Conservation (phyloP, 2,113 vertebrate species). For the Xiphorhynchus elegans region DNA sequence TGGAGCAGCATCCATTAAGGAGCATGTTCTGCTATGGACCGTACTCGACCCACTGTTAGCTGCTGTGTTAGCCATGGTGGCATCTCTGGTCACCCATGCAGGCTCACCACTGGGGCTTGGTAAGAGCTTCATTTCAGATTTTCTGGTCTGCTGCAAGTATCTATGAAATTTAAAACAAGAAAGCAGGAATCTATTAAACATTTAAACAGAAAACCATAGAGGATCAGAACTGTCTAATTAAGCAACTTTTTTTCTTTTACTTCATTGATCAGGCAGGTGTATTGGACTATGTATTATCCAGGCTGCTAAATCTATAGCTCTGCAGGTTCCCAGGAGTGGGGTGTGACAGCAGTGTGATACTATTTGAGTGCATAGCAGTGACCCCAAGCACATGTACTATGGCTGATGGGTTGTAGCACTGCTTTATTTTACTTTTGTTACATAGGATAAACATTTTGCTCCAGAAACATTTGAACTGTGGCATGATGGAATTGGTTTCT, state of each 20-base stretch:
- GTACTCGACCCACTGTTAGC: rapidly evolving
- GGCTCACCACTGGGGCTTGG: too few species aligned
- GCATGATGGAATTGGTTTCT: background rate
- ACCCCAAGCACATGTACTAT: rapidly evolving
- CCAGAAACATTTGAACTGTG: background rate
- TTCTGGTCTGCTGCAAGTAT: background rate
- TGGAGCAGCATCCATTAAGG: background rate
- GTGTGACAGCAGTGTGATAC: background rate
- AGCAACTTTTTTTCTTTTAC: background rate
- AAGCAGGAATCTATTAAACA: background rate
- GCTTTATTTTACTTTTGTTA: background rate
- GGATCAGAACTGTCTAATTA: background rate
- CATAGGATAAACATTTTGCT: background rate
- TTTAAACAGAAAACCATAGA: background rate
- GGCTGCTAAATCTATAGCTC: background rate
- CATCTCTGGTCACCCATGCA: rapidly evolving
- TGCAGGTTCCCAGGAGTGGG: background rate
- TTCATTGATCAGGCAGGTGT: background rate
- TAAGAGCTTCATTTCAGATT: background rate
- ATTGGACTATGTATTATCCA: background rate
- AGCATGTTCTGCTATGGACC: background rate
- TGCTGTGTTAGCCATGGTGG: rapidly evolving
- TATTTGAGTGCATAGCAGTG: background rate
- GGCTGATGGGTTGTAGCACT: background rate
- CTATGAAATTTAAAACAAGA: background rate